Evolutionary conservation across 2,888 invertebrate genomes (phyloP).

Genomic region (Achlya flavicornis): DNA sequence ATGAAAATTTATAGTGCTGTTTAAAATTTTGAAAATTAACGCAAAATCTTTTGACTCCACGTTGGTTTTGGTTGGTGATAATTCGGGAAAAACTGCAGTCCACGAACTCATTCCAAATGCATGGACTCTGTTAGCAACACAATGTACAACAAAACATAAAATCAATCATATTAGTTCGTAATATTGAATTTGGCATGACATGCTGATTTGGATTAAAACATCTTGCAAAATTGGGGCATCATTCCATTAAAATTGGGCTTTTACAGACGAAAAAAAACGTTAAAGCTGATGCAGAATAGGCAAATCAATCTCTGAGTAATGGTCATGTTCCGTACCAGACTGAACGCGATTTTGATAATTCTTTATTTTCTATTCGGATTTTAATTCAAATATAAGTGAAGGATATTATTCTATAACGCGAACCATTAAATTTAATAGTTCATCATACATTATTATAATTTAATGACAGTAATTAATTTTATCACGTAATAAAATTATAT

Average conservation of each 20-base stretch:
- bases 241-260: constrained; percentile 22
- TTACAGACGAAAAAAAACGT: constrained; percentile 11
- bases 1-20: not conserved
- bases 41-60: constrained; percentile 50
- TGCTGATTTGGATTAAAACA: constrained; percentile 39
- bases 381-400: not conserved
- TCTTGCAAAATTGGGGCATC: constrained; percentile 21
- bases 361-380: not conserved
- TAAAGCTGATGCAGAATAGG: constrained; percentile 12
- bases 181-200: constrained; percentile 70
- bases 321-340: constrained; percentile 11
- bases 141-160: constrained; percentile 52
- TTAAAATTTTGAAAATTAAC: no score
- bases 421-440: not conserved
- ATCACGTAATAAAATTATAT: constrained; percentile 19
- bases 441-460: not conserved
- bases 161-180: constrained; percentile 49
- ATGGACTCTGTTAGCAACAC: constrained; percentile 63
- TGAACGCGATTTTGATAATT: not conserved
- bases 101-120: constrained; percentile 59
- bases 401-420: not conserved
- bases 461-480: not conserved
- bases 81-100: constrained; percentile 49
- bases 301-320: constrained; percentile 8
- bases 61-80: constrained; percentile 26